Evolutionary conservation across 1,140 invertebrate genomes (phyloP).

Genomic region (Coelopa frigida): DNA sequence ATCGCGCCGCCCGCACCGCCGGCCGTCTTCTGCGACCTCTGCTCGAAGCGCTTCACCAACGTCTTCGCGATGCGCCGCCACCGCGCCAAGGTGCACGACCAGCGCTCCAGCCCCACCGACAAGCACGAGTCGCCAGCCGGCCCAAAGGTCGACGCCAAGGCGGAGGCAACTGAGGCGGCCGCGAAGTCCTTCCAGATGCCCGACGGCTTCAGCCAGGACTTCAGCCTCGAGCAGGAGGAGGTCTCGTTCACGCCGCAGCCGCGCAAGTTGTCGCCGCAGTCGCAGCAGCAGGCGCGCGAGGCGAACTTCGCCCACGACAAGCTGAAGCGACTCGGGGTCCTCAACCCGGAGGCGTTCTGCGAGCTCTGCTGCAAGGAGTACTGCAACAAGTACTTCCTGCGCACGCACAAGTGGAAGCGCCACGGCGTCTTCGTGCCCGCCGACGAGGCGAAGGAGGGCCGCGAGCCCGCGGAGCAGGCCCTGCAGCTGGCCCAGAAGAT

Average conservation of each 20-base stretch:
- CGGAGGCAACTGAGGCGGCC: conserved; percentile 3
- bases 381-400: conserved; percentile 89
- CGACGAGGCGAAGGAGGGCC: conserved; percentile 47
- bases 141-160: not conserved
- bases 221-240: conserved; percentile 51
- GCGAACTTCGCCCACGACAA: conserved; percentile 60
- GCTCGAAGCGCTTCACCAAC: conserved; percentile 50
- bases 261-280: conserved; percentile 53
- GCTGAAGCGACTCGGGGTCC: conserved; percentile 66
- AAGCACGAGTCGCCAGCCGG: not conserved
- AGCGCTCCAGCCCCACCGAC: not conserved
- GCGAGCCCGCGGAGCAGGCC: too few species aligned
- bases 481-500: conserved; percentile 24
- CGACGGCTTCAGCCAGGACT: conserved; percentile 43
- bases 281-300: conserved; percentile 56
- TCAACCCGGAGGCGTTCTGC: conserved; percentile 84
- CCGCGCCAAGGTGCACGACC: conserved; percentile 47
- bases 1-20: conserved; percentile 24
- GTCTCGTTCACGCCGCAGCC: conserved; percentile 49
- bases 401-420: conserved; percentile 83
- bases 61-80: conserved; percentile 50
- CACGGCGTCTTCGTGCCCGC: conserved; percentile 62
- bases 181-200: conserved; percentile 30
- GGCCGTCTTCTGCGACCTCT: conserved; percentile 47
- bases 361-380: conserved; percentile 93